Base-by-base conservation (phyloP, 2,888 invertebrate genomes). In the Hylaea fasciaria region DNA sequence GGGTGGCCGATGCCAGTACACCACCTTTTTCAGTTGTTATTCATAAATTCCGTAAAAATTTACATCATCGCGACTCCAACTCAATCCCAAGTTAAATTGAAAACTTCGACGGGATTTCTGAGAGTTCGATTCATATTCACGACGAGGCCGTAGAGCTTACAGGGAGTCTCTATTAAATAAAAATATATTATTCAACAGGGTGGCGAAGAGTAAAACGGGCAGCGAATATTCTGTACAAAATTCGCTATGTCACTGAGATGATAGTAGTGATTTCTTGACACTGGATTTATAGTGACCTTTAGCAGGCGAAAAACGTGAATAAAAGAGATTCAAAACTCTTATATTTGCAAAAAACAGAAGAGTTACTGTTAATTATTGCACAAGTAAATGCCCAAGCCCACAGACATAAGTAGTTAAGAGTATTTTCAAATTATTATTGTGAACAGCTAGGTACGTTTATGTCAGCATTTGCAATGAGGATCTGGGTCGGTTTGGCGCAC, bases 31-130 rank as follows among this genome's bases (percentile, higher is more conserved):
- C 37, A 35, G 43, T 55, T 58, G 44, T 44, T 66, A 58, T 65
- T 67, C 66, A 62, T 65, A 65, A 67, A 65, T 64, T 66, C 66
- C 44, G 57, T 62, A 63, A 64, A 63, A 76, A 76, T 73, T 71
- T 67, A 72, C 72, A 73, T 73, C 66, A 63, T 61, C 64, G 63
- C 62, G 59, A 53, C 69, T 71, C 71, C 58, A 73, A 73, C 67
- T 69, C 70, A 51, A 70, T 71, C 65, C 68, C 49, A 77, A 80
- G 71, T 81, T 78, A 76, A 75, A 82, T 83, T 78, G 74, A 76
- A 80, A 80, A 80, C 73, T 80, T 78, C 55, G 67, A 62, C 68
- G 64, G 65, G 55, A 68, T 68, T 62, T 65, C 60, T 65, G 65
- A 55, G 54, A 67, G 56, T 74, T 73, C 64, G 57, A 71, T 72